Base-by-base conservation (phyloP, 2,888 invertebrate species). In the Drosophila mimica region DNA sequence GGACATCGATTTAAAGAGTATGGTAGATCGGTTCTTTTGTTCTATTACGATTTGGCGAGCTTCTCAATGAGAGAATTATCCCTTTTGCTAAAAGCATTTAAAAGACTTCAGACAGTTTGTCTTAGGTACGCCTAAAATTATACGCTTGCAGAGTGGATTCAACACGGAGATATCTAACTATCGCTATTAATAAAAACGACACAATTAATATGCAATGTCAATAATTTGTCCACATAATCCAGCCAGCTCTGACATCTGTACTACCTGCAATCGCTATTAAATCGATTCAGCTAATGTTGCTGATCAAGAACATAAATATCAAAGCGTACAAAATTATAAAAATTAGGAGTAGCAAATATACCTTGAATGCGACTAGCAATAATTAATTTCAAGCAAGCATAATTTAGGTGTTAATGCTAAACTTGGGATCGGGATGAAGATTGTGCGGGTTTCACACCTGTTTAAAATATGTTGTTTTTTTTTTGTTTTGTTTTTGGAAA, bases 401-500 rank as follows among this genome's bases (percentile, higher is more conserved):
- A 9, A 9, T 40, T n/a, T n/a, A 3, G 9, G 40, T 17, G n/a
- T 40, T 40, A n/a, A 40, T 40, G 8, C 9, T 9, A n/a, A 40
- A n/a, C 4, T n/a, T n/a, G 4, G n/a, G 4, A n/a, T n/a, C n/a
- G 7, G 13, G 46, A 13, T 40, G n/a, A 20, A 20, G 11, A 43
- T 46, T 13, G 20, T 2, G 43, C 13, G 20, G 20, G 6, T 46
- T 20, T 46, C 46, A 46, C 13, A 46, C 7, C 1, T 20, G 20
- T 20, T 13, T 13, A 1, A 46, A n/a, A 57, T 17, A 3, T 38
- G 4, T 34, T 53, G 15, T 60, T 34, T 20, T 46, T 62, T 8
- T 5, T 5, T 53, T 34, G n/a, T 40, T 38, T 77, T 75, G 74
- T 85, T 86, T 88, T 82, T 88, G 89, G 87, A 89, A 88, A 88